Base-by-base conservation (phyloP, 2,113 vertebrate species). In the Chelonoidis abingdonii region DNA sequence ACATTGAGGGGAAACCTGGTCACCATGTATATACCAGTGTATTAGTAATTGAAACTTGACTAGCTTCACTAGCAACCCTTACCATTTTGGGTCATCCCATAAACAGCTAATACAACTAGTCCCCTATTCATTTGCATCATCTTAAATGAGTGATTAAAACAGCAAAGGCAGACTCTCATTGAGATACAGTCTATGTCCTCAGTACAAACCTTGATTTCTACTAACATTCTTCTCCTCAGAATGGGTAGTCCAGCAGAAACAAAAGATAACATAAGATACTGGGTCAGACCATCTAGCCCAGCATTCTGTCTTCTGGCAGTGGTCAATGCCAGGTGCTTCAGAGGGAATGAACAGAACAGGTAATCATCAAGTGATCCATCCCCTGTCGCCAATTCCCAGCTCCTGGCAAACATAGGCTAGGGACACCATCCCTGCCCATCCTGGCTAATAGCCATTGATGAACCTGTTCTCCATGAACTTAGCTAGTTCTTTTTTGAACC, bases 11-110 rank as follows among this genome's bases (percentile, higher is more conserved):
- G 94, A 87, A 95, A 93, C 88, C 86, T 96, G 82, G 94, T 95
- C 82, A 94, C 92, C 87, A 21, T 44, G 27, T 95, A 90, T 96
- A 96, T 97, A 92, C 95, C 93, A 96, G 93, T 95, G 41, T 89
- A 93, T 97, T 96, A 97, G 95, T 96, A 96, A 95, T 92, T 90
- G 80, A 0, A 5, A 93, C 29, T 8, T 95, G 87, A 89, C 92
- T 82, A 52, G 52, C 25, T 95, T 93, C 84, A 87, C 81, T 89
- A 93, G 87, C 89, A 96, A 82, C 95, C 93, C 69, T 82, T 88
- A 62, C 8, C 52, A 93, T 96, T 96, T 93, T 72, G 19, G 65
- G 92, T 96, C 92, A 94, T 89, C 35, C 21, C 10, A 12, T 94
- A 90, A 62, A 89, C 84, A 76, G 85, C 27, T 83, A 92, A 89